These are phyloP conservation scores for Acanthosepion esculentum DNA, from an alignment of 2,888 invertebrate species.

Conservation along the genomic window DNA sequence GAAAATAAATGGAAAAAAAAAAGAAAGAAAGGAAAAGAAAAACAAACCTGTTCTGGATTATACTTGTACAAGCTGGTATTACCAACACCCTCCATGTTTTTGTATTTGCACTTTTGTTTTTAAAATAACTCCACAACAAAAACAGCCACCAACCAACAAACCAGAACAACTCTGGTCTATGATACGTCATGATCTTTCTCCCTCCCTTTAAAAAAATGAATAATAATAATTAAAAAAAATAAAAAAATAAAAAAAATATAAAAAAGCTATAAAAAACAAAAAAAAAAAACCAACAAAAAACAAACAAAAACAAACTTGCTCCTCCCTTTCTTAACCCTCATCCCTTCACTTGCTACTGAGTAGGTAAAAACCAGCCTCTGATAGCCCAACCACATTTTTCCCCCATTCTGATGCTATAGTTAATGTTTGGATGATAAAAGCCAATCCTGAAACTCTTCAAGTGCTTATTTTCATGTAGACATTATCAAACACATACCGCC, in stretches of 20 bases:
- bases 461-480: conserved; percentile 8
- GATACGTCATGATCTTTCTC: background rate
- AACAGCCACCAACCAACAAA: background rate
- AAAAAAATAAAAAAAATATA: background rate
- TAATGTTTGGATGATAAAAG: conserved; percentile 8
- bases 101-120: conserved; percentile 47
- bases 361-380: conserved; percentile 6
- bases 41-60: conserved; percentile 38
- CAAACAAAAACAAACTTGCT: background rate
- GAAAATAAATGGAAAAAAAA: background rate
- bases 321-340: background rate
- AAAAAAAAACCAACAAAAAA: background rate
- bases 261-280: background rate
- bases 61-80: conserved; percentile 38
- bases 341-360: background rate
- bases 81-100: conserved; percentile 40
- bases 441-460: background rate
- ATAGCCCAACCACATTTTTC: background rate
- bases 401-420: background rate
- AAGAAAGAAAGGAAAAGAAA: background rate
- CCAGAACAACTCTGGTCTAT: conserved; percentile 1
- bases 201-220: background rate
- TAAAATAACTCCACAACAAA: conserved; percentile 37
- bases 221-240: background rate
- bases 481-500: background rate